Evolutionary conservation across 2,888 invertebrate species (phyloP).

Genomic region (Lysandra bellargus): DNA sequence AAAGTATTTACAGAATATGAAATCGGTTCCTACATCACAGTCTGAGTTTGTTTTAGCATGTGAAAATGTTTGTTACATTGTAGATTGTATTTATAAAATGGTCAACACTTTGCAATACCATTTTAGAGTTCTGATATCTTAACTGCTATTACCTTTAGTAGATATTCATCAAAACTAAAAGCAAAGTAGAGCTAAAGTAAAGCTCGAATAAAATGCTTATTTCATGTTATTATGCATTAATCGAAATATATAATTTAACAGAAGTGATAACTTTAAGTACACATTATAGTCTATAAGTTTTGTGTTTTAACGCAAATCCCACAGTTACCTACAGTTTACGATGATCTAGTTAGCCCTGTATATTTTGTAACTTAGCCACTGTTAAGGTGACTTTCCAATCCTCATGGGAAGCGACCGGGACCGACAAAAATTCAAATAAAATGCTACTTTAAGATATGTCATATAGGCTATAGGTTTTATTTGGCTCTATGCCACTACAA

Average conservation of each 20-base stretch:
- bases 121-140: background rate
- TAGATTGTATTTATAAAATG: background rate
- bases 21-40: background rate
- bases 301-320: slow-evolving; percentile 1
- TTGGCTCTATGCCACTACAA: too few relatives aligned
- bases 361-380: background rate
- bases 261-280: slow-evolving; percentile 2
- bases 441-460: too few relatives aligned
- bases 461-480: too few relatives aligned
- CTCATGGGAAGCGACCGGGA: too few relatives aligned
- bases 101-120: background rate
- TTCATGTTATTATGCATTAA: background rate
- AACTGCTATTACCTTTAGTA: background rate
- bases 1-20: background rate
- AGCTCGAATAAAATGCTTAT: background rate
- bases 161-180: background rate
- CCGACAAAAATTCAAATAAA: too few relatives aligned
- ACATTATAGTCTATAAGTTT: background rate
- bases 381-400: too few relatives aligned
- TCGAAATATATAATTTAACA: background rate
- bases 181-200: background rate
- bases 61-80: background rate
- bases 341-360: background rate
- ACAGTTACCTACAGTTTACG: slow-evolving; percentile 7
- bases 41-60: background rate